Conservation (phyloP, 2,888 invertebrate species). For the Tachina lurida region DNA sequence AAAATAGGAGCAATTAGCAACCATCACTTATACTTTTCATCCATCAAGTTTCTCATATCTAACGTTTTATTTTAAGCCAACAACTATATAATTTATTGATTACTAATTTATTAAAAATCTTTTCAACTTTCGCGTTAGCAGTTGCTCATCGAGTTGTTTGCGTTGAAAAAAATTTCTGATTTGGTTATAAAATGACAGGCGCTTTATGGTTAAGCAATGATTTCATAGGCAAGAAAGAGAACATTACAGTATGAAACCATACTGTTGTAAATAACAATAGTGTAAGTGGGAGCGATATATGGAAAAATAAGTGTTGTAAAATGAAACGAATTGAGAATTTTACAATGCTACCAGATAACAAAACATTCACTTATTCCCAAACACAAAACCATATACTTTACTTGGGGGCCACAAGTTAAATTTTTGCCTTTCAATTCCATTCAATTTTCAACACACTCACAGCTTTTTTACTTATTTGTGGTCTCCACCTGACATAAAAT, state of each 20-base stretch:
- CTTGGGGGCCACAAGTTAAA: too few species aligned
- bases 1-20: constrained; percentile 4
- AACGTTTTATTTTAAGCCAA: too few species aligned
- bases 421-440: too few species aligned
- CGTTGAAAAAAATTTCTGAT: constrained; percentile 59
- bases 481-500: too few species aligned
- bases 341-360: neutral
- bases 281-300: constrained; percentile 16
- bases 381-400: too few species aligned
- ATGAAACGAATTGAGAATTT: neutral
- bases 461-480: too few species aligned
- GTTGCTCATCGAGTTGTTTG: constrained; percentile 62
- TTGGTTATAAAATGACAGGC: constrained; percentile 65
- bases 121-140: constrained; percentile 45
- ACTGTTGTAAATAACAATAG: neutral
- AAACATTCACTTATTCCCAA: too few species aligned
- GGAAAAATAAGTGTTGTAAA: constrained; percentile 21
- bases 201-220: constrained; percentile 36
- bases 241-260: too few species aligned
- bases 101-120: neutral
- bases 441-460: too few species aligned
- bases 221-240: constrained; percentile 38
- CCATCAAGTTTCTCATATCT: constrained; percentile 1
- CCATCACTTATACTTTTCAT: constrained; percentile 19
- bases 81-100: neutral